Base-by-base conservation (phyloP, 53 echinoderm and acorn worm species). In the Apostichopus leukothele region DNA sequence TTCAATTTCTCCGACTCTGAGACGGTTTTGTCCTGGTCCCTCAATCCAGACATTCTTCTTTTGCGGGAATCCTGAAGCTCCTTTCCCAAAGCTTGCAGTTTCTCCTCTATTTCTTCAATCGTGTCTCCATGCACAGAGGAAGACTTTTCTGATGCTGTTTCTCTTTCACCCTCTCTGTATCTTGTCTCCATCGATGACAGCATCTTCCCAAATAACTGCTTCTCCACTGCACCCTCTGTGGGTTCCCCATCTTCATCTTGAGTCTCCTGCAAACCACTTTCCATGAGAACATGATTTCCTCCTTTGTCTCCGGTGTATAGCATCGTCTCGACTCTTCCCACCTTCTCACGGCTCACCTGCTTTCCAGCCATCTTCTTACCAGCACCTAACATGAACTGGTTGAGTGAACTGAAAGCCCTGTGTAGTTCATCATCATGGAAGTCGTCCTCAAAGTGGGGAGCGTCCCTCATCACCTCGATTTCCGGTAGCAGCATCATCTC, bases 51-150 rank as follows among this genome's bases (percentile, higher is more conserved):
- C 63, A 13, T 63, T 63, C 16, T 63, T 52, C 75, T 90, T 21
- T 26, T 25, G 1, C 78, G 50, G 11, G 71, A 25, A 53, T 77
- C 85, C 18, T 85, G 85, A 27, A 85, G 63, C 85, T 85, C 85
- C 68, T 67, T 85, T n/a, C 85, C 52, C 74, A 89, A 86, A 61
- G 86, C 78, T 59, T 75, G 75, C 14, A 89, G 53, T 71, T 54
- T 86, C 53, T 89, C 78, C 5, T 78, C 52, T 39, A 73, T 66
- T 74, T 61, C 74, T 22, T 66, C 75, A 50, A 85, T 63, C 26
- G 66, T 74, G 52, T 63, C 73, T 76, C 75, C 67, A 26, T 85
- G 61, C 16, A 25, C 89, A 52, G 21, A 75, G 6, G 78, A 20
- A 26, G 88, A 86, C 71, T 19, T 53, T 27, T 50, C 86, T 77